Percentiles rank a stretch among this genome's conserved stretches.
Conservation (phyloP, 1,140 invertebrate genomes). For the Lysiphlebus fabarum region DNA sequence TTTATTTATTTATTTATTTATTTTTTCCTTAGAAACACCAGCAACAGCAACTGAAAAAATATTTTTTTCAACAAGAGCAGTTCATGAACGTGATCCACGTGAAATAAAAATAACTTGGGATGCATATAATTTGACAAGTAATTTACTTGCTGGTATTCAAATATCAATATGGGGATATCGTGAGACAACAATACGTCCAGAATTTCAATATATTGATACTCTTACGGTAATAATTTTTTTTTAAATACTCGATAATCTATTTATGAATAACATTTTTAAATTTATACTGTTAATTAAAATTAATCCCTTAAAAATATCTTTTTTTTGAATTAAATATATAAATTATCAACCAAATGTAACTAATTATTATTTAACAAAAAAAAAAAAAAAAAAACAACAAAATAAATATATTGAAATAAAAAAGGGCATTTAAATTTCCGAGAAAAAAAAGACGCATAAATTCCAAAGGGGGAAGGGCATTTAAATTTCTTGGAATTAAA, state of each 20-base stretch:
- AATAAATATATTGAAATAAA: too few relatives aligned
- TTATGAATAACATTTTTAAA: conserved; percentile 3
- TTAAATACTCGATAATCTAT: background rate
- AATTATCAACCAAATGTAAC: too few relatives aligned
- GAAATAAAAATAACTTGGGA: conserved; percentile 80
- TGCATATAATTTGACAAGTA: conserved; percentile 78
- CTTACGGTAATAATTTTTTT: conserved; percentile 46
- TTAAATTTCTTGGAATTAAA: too few relatives aligned
- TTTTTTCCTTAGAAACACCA: conserved; percentile 69
- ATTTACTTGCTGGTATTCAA: conserved; percentile 68
- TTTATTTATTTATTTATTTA: background rate
- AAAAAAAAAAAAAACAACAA: too few relatives aligned
- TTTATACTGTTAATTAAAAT: too few relatives aligned
- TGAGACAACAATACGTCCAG: conserved; percentile 72
- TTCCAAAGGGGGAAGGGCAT: too few relatives aligned
- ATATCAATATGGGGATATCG: conserved; percentile 85
- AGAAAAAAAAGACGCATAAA: too few relatives aligned
- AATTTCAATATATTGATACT: conserved; percentile 62
- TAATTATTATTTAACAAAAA: too few relatives aligned
- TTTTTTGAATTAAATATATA: too few relatives aligned
- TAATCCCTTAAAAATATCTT: too few relatives aligned
- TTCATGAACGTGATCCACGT: conserved; percentile 69
- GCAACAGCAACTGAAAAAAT: conserved; percentile 80
- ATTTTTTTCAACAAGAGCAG: conserved; percentile 70
- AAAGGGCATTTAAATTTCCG: too few relatives aligned